These are phyloP conservation scores for Pyxicephalus adspersus DNA, from an alignment of 2,113 vertebrate species.

Conservation along the genomic window DNA sequence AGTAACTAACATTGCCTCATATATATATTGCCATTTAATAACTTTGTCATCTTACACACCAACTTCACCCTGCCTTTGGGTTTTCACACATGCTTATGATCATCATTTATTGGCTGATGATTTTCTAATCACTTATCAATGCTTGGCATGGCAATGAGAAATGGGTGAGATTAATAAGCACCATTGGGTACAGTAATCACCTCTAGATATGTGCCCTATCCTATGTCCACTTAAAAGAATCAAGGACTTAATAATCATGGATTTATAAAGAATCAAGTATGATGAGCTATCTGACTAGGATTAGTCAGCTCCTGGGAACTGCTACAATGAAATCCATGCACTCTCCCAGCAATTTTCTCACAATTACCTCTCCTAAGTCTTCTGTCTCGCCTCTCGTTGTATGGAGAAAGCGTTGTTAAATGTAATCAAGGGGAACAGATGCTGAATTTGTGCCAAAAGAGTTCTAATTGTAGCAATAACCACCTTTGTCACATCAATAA, in stretches of 20 bases:
- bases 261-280: no score
- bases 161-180: slow-evolving; percentile 3
- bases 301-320: slow-evolving; percentile 28
- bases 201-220: not conserved
- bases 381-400: slow-evolving; percentile 13
- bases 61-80: no score
- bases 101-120: no score
- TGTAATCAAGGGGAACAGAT: slow-evolving; percentile 40
- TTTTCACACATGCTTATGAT: no score
- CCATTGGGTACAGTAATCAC: not conserved
- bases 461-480: slow-evolving; percentile 4
- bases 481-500: slow-evolving; percentile 20
- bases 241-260: no score
- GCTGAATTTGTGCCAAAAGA: slow-evolving; percentile 34
- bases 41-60: no score
- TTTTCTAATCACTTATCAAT: not conserved
- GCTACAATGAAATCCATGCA: slow-evolving; percentile 37
- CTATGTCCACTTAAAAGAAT: no score
- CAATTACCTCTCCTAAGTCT: slow-evolving; percentile 28
- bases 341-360: slow-evolving; percentile 40
- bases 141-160: not conserved
- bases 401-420: slow-evolving; percentile 36
- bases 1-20: no score
- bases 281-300: slow-evolving; percentile 35
- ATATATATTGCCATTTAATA: no score